These are phyloP conservation scores for Holothuria glaberrima DNA, from an alignment of 35 echinoderm and acorn worm genomes.

Conservation along the genomic window DNA sequence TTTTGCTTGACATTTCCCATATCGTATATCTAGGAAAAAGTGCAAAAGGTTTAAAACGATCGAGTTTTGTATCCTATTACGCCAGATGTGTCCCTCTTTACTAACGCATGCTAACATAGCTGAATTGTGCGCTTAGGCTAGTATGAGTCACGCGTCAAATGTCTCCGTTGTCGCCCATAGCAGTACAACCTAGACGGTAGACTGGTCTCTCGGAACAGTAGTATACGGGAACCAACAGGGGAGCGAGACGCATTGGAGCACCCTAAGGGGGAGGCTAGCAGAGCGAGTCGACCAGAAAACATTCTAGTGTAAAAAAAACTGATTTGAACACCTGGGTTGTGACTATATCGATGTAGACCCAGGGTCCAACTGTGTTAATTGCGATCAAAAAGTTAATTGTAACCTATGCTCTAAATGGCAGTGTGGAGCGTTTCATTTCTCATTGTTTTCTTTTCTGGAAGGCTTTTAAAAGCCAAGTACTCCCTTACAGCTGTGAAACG, in stretches of 20 bases:
- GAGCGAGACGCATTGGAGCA: conserved; percentile 33
- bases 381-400: conserved; percentile 42
- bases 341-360: conserved; percentile 4
- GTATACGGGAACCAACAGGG: conserved; percentile 19
- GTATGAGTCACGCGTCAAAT: conserved; percentile 39
- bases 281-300: conserved; percentile 3
- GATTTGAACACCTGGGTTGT: conserved; percentile 6
- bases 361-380: conserved; percentile 49
- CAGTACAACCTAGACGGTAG: background rate
- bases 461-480: no score
- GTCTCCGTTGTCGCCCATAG: background rate
- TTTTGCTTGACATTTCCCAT: conserved; percentile 18
- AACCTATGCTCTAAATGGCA: background rate
- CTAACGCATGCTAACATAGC: background rate
- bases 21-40: conserved; percentile 18
- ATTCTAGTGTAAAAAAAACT: no score
- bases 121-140: conserved; percentile 13
- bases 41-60: conserved; percentile 1
- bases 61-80: background rate
- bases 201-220: conserved; percentile 19
- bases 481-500: no score
- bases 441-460: no score
- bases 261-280: conserved; percentile 3
- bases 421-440: no score
- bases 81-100: background rate